Base-by-base conservation (phyloP, 1,140 invertebrate species). In the Drosophila dunni region DNA sequence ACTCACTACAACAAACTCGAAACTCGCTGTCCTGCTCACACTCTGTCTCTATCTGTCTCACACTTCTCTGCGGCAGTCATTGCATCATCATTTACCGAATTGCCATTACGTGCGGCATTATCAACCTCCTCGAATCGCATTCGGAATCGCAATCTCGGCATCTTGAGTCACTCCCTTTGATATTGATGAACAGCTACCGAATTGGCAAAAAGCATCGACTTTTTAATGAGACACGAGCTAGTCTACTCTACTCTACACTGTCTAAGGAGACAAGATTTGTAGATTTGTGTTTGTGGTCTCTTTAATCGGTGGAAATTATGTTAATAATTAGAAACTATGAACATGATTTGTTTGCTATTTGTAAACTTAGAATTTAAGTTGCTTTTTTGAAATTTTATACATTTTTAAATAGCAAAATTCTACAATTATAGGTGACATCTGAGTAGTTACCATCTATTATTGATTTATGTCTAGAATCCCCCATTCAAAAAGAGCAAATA, bases 91-190 rank as follows among this genome's bases (percentile, higher is more conserved):
- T 89, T 89, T 83, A 57, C 74, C 42, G 77, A 89, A 89, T 89
- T 89, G 80, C 80, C 74, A 70, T 71, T 89, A 89, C 84, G 84
- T 89, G 84, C 80, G 64, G 80, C 84, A 81, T 89, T 89, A 89
- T 84, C 74, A 15, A 78, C 44, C 68, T 63, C 75, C 17, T 29
- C 38, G 48, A 62, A 69, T 74, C 71, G 65, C 48, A 68, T 15
- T 46, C 65, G 44, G 34, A 29, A 56, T 62, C 60, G 54, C 74
- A 86, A 88, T 82, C 82, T 82, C 79, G 44, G 79, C 76, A 58
- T 71, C 68, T 65, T 72, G 58, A 69, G 56, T 58, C 69, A 45
- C 56, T 65, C 53, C 38, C 42, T 71, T 62, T 36, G 33, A 67
- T 81, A 84, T 85, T 81, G 81, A 84, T 81, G 74, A 78, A 78